phyloP scores from a whole-genome alignment of 2,113 vertebrate genomes.

The Chamaetylas fuelleborni region DNA sequence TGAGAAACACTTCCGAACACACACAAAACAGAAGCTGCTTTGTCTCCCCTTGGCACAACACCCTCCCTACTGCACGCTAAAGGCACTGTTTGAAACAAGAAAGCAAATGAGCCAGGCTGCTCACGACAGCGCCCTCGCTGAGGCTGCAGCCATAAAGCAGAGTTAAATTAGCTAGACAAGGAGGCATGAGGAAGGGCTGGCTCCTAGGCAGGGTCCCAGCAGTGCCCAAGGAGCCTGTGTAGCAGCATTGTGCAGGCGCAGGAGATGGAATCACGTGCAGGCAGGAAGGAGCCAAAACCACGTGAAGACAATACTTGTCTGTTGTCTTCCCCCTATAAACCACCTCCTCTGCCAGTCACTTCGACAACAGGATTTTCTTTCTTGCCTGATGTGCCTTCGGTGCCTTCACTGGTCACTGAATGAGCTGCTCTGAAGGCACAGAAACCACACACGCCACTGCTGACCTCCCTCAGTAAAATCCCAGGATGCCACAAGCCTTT shows the following conservation, averaged over 20 bases:
- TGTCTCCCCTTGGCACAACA: conserved; percentile 24
- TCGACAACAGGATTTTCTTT: neutral
- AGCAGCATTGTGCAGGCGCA: neutral
- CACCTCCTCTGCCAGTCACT: conserved; percentile 24
- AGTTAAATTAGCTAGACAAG: neutral
- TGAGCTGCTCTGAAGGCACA: neutral
- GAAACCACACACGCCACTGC: neutral
- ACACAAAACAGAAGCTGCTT: neutral
- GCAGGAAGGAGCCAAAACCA: conserved; percentile 33
- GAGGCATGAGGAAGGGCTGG: neutral
- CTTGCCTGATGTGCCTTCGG: neutral
- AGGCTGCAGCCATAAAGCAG: neutral
- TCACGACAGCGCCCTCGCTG: neutral
- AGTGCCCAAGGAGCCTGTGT: conserved; percentile 3
- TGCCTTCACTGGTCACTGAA: neutral
- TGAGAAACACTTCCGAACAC: conserved; percentile 1
- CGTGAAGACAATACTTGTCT: conserved; percentile 41
- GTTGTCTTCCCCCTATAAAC: neutral
- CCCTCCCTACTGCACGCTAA: neutral
- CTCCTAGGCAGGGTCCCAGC: neutral
- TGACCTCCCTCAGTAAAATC: neutral
- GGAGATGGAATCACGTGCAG: neutral
- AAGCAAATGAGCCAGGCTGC: neutral
- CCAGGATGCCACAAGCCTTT: neutral
- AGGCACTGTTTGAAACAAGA: neutral